Percentiles rank a stretch among this genome's conserved stretches.
Evolutionary conservation across 2,113 vertebrate genomes (phyloP).

Genomic region (Eleginops maclovinus): DNA sequence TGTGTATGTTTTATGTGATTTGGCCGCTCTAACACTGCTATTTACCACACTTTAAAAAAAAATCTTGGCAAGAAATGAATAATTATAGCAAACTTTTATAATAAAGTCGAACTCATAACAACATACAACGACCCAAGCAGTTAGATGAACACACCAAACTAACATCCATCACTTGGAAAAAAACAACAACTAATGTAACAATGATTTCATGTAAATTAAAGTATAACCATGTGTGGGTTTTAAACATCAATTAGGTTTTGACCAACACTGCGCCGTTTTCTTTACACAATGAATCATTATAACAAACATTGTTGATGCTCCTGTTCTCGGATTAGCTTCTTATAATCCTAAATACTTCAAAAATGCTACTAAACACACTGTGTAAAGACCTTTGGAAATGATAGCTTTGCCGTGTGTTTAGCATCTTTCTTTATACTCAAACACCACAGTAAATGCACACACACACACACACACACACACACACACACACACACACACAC

Average conservation of each 20-base stretch:
- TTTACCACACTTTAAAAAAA: too few relatives aligned
- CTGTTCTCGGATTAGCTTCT: not conserved
- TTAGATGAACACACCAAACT: not conserved
- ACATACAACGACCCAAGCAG: not conserved
- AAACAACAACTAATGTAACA: not conserved
- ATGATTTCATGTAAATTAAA: not conserved
- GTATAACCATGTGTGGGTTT: not conserved
- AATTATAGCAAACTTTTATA: too few relatives aligned
- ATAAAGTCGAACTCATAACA: too few relatives aligned
- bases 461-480: too few relatives aligned
- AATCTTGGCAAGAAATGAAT: too few relatives aligned
- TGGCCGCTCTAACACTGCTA: not conserved
- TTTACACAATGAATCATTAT: not conserved
- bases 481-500: too few relatives aligned
- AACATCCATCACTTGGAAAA: not conserved
- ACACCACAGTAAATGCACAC: too few relatives aligned
- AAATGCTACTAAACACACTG: conserved; percentile 25
- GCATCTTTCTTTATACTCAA: too few relatives aligned
- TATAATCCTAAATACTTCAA: conserved; percentile 2
- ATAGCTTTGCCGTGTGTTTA: not conserved
- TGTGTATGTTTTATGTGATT: not conserved
- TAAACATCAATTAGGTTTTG: not conserved
- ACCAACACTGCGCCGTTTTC: not conserved
- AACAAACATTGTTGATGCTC: not conserved
- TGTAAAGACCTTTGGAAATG: not conserved